Evolutionary conservation across 1,140 invertebrate species (phyloP), one percentile per base, ranked within the genome.

Genomic region (Drosophila elegans): DNA sequence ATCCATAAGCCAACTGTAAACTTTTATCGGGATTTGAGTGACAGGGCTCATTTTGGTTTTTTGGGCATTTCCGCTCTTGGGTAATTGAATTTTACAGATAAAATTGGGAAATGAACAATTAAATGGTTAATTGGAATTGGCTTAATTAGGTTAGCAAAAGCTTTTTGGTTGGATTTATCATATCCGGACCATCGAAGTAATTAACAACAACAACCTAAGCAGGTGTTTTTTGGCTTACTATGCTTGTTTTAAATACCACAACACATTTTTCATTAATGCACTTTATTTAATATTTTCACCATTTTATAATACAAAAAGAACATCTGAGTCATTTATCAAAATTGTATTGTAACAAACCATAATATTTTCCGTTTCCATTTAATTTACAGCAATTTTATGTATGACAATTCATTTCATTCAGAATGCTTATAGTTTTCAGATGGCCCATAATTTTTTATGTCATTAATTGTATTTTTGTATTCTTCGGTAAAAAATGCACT

Each of bases 11-110:
- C 60, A 76, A 11, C 53, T 56, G 36, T 41, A 41, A 67, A 67
- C 61, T 76, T 53, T 76, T 55, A 76, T 76, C 53, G 62, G 41
- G 36, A 67, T 76, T 67, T 59, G 72, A 57, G 61, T 75, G 72
- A 75, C 73, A 75, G 45, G 71, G 60, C 51, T 66, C 13, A 44
- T 75, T 75, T 75, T 25, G 41, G 29, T 9, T 48, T 55, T 55
- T 66, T 39, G 6, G 21, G 38, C 36, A 68, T 71, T 64, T 71
- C 49, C 67, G 36, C 39, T 39, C 9, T 48, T 69, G 41, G 64
- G 41, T 69, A 69, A 71, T 71, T 71, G 67, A 71, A 56, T 69
- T 71, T 34, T 0, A 12, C 9, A 42, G 27, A 62, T 60, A 25
- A 34, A 42, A 42, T 48, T 27, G 16, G 36, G 5, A 56, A 48